phyloP scores from a whole-genome alignment of 2,888 invertebrate genomes.

The Shargacucullia verbasci region DNA sequence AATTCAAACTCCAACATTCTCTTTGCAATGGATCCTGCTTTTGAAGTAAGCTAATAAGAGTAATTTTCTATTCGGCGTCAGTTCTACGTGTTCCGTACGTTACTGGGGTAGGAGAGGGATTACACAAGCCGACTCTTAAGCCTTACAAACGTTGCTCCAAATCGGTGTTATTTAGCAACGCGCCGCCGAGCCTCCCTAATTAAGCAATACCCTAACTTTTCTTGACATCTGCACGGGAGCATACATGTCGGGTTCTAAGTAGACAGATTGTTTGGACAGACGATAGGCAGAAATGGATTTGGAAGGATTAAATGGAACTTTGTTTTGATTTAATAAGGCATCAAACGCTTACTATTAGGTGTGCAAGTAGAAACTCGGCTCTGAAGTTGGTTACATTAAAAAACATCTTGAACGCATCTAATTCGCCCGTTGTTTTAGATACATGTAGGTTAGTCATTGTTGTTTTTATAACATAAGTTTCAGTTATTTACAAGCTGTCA shows the following conservation, averaged over 20 bases:
- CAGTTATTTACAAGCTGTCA: too few relatives aligned
- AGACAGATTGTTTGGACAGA: slow-evolving; percentile 77
- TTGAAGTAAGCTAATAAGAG: slow-evolving; percentile 43
- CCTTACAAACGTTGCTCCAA: slow-evolving; percentile 79
- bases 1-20: slow-evolving; percentile 8
- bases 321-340: slow-evolving; percentile 48
- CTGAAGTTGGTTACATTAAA: too few relatives aligned
- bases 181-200: slow-evolving; percentile 73
- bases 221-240: slow-evolving; percentile 74
- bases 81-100: slow-evolving; percentile 40
- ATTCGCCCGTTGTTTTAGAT: too few relatives aligned
- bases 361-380: too few relatives aligned
- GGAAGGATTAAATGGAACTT: slow-evolving; percentile 57
- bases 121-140: slow-evolving; percentile 70
- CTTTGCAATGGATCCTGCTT: slow-evolving; percentile 11
- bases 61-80: slow-evolving; percentile 49
- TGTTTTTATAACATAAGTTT: too few relatives aligned
- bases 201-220: slow-evolving; percentile 81
- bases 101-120: slow-evolving; percentile 57
- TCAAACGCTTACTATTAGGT: too few relatives aligned
- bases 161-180: slow-evolving; percentile 81
- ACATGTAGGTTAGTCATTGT: too few relatives aligned
- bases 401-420: too few relatives aligned
- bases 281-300: slow-evolving; percentile 71
- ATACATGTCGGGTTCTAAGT: slow-evolving; percentile 64